phyloP scores from a whole-genome alignment of 2,113 vertebrate genomes.

The Apteryx mantelli region DNA sequence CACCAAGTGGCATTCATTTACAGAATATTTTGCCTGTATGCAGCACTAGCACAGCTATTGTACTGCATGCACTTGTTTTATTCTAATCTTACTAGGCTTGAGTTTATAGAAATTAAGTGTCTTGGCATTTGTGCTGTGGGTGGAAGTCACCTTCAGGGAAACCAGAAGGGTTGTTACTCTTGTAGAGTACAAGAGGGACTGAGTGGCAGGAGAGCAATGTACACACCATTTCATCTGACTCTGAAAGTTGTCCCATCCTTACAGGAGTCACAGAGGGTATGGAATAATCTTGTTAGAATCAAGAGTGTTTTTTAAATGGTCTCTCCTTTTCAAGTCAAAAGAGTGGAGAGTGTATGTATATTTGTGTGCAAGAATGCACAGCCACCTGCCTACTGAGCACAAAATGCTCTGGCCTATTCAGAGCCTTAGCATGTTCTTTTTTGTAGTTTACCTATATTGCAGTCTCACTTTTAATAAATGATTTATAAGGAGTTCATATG shows the following conservation, averaged over 20 bases:
- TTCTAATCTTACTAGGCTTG: background rate
- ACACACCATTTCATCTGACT: background rate
- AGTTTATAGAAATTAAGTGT: background rate
- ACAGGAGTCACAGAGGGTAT: background rate
- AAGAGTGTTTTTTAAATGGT: background rate
- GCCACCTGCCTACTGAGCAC: background rate
- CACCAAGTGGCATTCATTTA: background rate
- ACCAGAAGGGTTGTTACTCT: background rate
- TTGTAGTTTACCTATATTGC: background rate
- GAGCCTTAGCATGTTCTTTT: background rate
- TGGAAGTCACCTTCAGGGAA: conserved; percentile 32
- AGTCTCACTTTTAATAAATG: background rate
- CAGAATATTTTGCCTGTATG: conserved; percentile 2
- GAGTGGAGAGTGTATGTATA: rapidly evolving
- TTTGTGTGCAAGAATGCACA: background rate
- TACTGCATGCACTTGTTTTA: background rate
- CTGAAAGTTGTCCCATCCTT: background rate
- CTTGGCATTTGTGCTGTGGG: background rate
- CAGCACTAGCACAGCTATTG: background rate
- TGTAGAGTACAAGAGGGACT: background rate
- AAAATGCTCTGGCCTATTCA: background rate
- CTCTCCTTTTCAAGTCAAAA: background rate
- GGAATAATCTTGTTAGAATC: background rate
- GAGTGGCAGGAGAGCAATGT: background rate
- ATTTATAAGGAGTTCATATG: background rate